Evolutionary conservation across 2,797 vertebrate genomes (phyloP).

Genomic region (Clarias laeviceps): DNA sequence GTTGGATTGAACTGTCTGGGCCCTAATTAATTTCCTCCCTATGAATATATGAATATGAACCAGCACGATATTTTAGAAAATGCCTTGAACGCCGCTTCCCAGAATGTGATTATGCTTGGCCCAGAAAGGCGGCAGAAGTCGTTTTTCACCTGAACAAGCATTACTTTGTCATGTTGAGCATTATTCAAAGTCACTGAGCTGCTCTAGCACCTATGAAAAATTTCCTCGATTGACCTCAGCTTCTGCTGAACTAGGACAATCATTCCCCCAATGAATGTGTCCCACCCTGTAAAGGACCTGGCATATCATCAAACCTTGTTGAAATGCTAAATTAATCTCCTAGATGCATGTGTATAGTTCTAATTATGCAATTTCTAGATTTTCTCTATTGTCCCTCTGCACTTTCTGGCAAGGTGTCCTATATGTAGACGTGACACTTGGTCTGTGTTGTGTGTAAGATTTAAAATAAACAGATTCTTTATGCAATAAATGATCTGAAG

Average conservation of each 20-base stretch:
- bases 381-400: constrained; percentile 25
- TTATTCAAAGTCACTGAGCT: constrained; percentile 70
- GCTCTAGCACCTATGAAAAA: constrained; percentile 69
- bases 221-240: constrained; percentile 70
- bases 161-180: constrained; percentile 75
- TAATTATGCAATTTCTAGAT: constrained; percentile 24
- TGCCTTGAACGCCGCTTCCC: constrained; percentile 50
- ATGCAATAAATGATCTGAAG: constrained; percentile 33
- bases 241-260: constrained; percentile 76
- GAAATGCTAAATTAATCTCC: constrained; percentile 61
- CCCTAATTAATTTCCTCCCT: constrained; percentile 50
- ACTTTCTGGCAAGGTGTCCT: constrained; percentile 11
- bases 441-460: not conserved
- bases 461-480: not conserved
- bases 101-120: constrained; percentile 78
- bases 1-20: constrained; percentile 74
- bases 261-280: constrained; percentile 54
- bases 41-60: constrained; percentile 80
- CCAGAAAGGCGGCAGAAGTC: constrained; percentile 74
- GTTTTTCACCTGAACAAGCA: constrained; percentile 81
- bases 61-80: constrained; percentile 72
- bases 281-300: constrained; percentile 37
- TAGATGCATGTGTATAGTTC: constrained; percentile 25
- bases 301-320: constrained; percentile 40
- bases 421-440: not conserved